A percentile compares a stretch with the other conserved stretches of the same genome.
Conservation (phyloP, 2,888 invertebrate genomes). For the Erebia aethiops region DNA sequence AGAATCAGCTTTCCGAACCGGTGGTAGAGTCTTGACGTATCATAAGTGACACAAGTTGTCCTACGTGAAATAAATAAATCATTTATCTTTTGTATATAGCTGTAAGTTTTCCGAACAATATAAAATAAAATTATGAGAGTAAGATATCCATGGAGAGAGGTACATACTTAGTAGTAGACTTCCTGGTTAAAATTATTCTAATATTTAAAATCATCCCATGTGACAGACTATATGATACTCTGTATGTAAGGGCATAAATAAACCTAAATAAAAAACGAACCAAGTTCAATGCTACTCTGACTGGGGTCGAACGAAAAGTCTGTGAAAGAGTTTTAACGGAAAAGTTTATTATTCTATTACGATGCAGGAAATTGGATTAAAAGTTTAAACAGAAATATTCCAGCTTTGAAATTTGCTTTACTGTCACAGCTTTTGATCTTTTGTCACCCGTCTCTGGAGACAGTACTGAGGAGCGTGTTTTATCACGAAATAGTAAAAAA, state of each 20-base stretch:
- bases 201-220: too few species aligned
- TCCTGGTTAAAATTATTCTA: too few species aligned
- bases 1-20: too few species aligned
- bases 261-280: constrained; percentile 3
- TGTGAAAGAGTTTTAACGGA: constrained; percentile 38
- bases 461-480: background rate
- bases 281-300: constrained; percentile 12
- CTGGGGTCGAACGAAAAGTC: constrained; percentile 37
- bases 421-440: constrained; percentile 9
- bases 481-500: too few species aligned
- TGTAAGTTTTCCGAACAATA: too few species aligned
- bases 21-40: too few species aligned
- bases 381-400: constrained; percentile 34
- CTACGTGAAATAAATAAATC: too few species aligned
- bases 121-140: too few species aligned
- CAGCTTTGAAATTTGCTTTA: constrained; percentile 31
- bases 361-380: constrained; percentile 36
- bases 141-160: too few species aligned
- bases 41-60: too few species aligned
- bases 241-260: constrained; percentile 1
- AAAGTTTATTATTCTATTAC: constrained; percentile 41
- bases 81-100: too few species aligned
- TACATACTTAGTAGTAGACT: too few species aligned
- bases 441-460: constrained; percentile 9
- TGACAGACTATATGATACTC: background rate